A percentile compares a stretch with the other conserved stretches of the same genome.
Evolutionary conservation across 1,140 invertebrate genomes (phyloP).

Genomic region (Akabosia matsudoensis): DNA sequence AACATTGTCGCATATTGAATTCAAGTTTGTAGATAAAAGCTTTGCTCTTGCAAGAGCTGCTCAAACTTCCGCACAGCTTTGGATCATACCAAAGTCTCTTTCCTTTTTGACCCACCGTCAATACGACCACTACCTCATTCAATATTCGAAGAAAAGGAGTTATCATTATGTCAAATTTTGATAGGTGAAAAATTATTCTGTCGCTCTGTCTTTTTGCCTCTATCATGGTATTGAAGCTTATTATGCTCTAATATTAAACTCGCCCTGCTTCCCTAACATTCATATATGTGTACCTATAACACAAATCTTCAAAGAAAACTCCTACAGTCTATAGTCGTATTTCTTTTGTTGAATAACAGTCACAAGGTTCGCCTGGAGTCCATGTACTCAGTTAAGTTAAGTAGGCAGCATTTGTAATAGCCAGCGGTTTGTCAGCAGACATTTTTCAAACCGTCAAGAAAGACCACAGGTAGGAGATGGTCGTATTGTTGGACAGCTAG

Average conservation of each 20-base stretch:
- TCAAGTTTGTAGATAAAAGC: too few species aligned
- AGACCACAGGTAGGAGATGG: neutral
- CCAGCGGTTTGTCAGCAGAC: too few species aligned
- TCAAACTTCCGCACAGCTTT: neutral
- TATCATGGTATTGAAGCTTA: neutral
- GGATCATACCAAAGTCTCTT: neutral
- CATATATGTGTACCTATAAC: neutral
- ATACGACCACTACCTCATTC: neutral
- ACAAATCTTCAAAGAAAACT: neutral
- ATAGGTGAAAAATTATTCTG: constrained; percentile 14
- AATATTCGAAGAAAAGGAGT: constrained; percentile 1
- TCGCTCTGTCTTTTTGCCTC: neutral
- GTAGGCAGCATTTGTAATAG: neutral
- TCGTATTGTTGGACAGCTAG: neutral
- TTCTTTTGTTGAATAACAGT: neutral
- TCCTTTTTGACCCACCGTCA: too few species aligned
- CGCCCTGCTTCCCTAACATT: neutral
- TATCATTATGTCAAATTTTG: constrained; percentile 9
- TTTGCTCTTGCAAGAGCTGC: neutral
- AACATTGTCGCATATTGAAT: too few species aligned
- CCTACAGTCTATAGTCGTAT: neutral
- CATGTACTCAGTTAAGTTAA: neutral
- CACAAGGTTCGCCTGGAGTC: neutral
- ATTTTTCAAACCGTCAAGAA: neutral
- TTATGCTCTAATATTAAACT: neutral